Base-by-base conservation (phyloP, 1,140 invertebrate genomes). In the Nephotettix cincticeps region DNA sequence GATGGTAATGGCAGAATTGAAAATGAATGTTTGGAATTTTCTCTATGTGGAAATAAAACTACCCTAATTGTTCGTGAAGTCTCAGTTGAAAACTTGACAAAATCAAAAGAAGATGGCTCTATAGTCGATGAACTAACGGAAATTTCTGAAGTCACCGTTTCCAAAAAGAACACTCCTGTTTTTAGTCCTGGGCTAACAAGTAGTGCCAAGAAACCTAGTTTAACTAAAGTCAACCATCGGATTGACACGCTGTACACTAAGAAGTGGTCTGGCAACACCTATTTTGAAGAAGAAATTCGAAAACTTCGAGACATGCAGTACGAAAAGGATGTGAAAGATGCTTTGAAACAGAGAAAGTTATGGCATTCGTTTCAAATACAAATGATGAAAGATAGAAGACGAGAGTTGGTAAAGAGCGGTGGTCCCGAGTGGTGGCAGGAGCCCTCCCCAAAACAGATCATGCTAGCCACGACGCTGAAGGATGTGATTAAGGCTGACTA, bases 371-470 rank as follows among this genome's bases (percentile, higher is more conserved):
- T 61, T 29, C 21, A 61, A n/a, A 61, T 27, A 28, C 23, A 29
- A 9, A 61, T 61, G 2, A 4, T 14, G 13, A 61, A 29, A n/a
- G 23, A 61, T 25, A 25, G 28, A 27, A 61, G 13, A 61, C 21
- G 21, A 3, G 56, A 25, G 9, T 61, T 61, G 56, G 9, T 29
- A 14, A 61, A 61, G n/a, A 28, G 56, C 23, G 28, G 56, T 61
- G 56, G 56, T 6, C 56, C 56, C 25, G 56, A 29, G 56, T 61
- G 56, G 56, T 61, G 56, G 56, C 56, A 61, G n/a, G 56, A 61
- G n/a, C 56, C 56, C 4, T 61, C 56, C n/a, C 2, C 9, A 11
- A 61, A 61, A 27, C 56, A 61, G 25, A 61, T 61, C n/a, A 6
- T 14, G 23, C n/a, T 61, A 25, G 56, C 25, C 4, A 27, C 27